Base-by-base conservation (phyloP, 2,888 invertebrate genomes). In the Tridacna crocea region DNA sequence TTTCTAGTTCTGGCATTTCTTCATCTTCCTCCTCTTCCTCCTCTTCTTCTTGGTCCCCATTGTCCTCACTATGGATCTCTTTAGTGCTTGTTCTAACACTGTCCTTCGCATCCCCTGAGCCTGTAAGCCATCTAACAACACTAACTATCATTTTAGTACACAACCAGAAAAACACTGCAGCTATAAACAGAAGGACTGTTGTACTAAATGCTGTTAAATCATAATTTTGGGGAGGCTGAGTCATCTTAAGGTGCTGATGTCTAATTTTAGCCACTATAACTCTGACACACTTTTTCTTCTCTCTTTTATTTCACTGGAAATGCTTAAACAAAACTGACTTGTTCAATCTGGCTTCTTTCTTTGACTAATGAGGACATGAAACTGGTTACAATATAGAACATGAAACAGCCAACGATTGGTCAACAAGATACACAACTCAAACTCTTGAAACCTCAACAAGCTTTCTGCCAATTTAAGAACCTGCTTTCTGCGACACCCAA, bases 211-310 rank as follows among this genome's bases (percentile, higher is more conserved):
- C 75, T 15, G 80, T 83, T 24, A 83, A 51, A 46, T 83, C 83
- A 46, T 80, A 80, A 10, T 80, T 83, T 60, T 83, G 83, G 6
- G 83, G 83, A 26, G 83, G 77, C n/a, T 81, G 81, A 22, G 77
- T 47, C 81, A 81, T 81, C 46, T 24, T 77, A 13, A 55, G 19
- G 12, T 27, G 36, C 8, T 36, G 36, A 36, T 36, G 2, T 36
- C 36, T 36, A 36, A 36, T 36, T 4, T 36, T 36, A 4, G 36
- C 36, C 36, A 36, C 36, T 36, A 36, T 2, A 36, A 36, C 36
- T 4, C 36, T 8, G 8, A 36, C 3, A 36, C 36, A 36, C 36
- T 36, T 36, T 36, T 36, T 36, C 36, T 36, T 36, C 8, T 36
- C 8, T 36, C 36, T 36, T 36, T 36, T 36, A 4, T 8, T 36